phyloP scores from a whole-genome alignment of 2,797 vertebrate genomes.

The Gambelia wislizenii region DNA sequence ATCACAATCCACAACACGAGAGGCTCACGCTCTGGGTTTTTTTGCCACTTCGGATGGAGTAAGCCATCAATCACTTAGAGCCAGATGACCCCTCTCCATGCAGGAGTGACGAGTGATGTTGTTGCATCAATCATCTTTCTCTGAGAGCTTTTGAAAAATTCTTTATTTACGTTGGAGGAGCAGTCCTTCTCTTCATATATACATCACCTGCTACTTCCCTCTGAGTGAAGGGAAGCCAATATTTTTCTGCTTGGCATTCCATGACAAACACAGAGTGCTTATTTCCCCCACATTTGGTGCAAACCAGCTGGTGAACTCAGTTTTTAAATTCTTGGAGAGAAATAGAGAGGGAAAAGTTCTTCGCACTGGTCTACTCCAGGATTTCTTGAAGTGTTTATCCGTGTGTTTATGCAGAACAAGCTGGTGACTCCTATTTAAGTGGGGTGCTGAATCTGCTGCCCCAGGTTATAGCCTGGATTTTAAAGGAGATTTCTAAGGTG shows the following conservation, averaged over 20 bases:
- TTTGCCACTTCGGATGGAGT: neutral
- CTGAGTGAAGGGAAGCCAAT: neutral
- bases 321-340: neutral
- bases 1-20: accelerated
- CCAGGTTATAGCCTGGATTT: too few species aligned
- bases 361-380: neutral
- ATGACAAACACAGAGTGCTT: neutral
- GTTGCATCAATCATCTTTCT: neutral
- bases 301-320: neutral
- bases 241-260: neutral
- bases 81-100: neutral
- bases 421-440: too few species aligned
- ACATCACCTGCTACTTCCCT: neutral
- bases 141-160: neutral
- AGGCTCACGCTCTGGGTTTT: neutral
- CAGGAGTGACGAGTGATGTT: too few species aligned
- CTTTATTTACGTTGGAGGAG: accelerated
- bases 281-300: neutral
- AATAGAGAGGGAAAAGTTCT: neutral
- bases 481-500: too few species aligned
- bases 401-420: neutral
- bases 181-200: neutral
- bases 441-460: too few species aligned
- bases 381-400: neutral
- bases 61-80: neutral